These are phyloP conservation scores for Drosophila ercepeae DNA, from an alignment of 1,140 invertebrate species.

Conservation along the genomic window DNA sequence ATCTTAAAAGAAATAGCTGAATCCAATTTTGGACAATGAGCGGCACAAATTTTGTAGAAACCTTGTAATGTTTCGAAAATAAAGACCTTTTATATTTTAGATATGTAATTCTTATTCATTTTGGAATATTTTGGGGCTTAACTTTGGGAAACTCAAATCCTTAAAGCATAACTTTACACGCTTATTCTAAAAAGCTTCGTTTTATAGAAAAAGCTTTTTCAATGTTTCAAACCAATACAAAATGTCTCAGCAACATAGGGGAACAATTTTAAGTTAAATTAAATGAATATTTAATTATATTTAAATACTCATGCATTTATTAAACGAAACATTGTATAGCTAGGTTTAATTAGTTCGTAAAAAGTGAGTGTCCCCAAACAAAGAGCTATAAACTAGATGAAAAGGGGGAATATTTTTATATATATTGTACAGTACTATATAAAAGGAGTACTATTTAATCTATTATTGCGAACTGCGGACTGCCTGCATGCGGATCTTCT, in stretches of 20 bases:
- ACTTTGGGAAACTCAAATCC: background rate
- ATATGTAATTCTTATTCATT: too few species aligned
- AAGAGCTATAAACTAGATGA: background rate
- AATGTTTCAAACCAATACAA: background rate
- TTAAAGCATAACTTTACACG: background rate
- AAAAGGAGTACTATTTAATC: background rate
- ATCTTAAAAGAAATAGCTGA: too few species aligned
- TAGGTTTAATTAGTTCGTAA: background rate
- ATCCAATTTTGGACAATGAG: too few species aligned
- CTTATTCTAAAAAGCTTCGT: background rate
- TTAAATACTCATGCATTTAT: background rate
- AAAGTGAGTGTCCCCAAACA: background rate
- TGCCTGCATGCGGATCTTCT: slow-evolving; percentile 8
- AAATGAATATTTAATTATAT: background rate
- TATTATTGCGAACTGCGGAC: background rate
- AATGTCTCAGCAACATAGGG: background rate
- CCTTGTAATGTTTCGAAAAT: too few species aligned
- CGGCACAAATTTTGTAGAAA: too few species aligned
- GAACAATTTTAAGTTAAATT: background rate
- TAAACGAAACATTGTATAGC: background rate
- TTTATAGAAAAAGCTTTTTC: background rate
- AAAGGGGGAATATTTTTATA: slow-evolving; percentile 4
- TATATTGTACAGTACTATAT: background rate
- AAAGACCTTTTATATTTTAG: too few species aligned
- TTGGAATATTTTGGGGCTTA: too few species aligned